phyloP scores from a whole-genome alignment of 2,888 invertebrate species.

The Meteorus colon region DNA sequence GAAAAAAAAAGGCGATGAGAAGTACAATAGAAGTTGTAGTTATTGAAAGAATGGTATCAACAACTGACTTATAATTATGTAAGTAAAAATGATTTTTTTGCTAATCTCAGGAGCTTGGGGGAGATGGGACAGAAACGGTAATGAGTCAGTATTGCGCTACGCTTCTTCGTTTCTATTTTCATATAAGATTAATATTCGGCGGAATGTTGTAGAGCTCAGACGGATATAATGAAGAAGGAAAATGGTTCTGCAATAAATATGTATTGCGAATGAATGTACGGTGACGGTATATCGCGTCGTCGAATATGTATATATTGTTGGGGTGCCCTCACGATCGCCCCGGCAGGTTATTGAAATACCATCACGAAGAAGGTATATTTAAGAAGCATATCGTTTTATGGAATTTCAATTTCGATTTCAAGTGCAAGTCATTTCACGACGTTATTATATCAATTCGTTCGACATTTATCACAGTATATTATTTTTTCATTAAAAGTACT shows the following conservation, averaged over 20 bases:
- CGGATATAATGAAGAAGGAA: not conserved
- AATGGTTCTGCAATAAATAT: conserved; percentile 13
- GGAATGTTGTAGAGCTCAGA: not conserved
- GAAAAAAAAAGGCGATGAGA: no score
- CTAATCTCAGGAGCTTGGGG: no score
- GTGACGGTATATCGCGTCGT: not conserved
- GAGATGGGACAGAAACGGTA: no score
- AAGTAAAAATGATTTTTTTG: no score
- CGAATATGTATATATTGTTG: not conserved
- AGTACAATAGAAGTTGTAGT: no score
- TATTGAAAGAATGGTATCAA: no score
- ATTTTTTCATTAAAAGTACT: not conserved
- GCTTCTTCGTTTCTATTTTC: no score
- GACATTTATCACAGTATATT: conserved; percentile 1
- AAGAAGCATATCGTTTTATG: conserved; percentile 56
- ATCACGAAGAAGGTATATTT: conserved; percentile 64
- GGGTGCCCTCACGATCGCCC: conserved; percentile 31
- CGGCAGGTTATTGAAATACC: conserved; percentile 68
- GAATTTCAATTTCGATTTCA: conserved; percentile 69
- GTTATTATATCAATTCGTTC: not conserved
- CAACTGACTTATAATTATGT: no score
- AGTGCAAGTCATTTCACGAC: not conserved
- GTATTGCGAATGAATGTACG: not conserved
- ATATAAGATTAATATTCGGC: not conserved
- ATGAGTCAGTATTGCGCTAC: no score